phyloP scores from a whole-genome alignment of 2,113 vertebrate genomes.

The Platanista minor region DNA sequence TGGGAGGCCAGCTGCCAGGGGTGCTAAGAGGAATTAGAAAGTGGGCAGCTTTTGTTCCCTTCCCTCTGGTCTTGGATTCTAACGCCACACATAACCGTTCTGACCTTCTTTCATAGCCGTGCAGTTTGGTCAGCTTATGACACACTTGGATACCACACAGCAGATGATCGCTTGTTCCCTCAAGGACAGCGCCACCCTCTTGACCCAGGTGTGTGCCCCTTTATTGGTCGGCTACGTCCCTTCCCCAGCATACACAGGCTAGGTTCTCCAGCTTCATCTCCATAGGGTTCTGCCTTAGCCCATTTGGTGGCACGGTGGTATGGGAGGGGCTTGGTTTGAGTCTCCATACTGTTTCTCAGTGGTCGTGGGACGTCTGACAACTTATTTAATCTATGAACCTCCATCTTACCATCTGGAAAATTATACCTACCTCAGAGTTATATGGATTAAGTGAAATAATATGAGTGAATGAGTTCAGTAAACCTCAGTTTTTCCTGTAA shows the following conservation, averaged over 20 bases:
- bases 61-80: neutral
- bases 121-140: conserved; percentile 93
- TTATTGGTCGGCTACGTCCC: neutral
- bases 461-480: neutral
- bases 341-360: neutral
- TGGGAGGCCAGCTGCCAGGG: conserved; percentile 57
- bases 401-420: neutral
- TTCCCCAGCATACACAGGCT: neutral
- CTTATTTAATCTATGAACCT: neutral
- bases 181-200: conserved; percentile 88
- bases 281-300: neutral
- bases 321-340: neutral
- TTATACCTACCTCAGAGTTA: neutral
- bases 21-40: neutral
- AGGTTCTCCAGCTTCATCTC: neutral
- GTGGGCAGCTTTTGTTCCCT: neutral
- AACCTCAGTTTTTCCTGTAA: neutral
- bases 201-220: conserved; percentile 85
- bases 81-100: neutral
- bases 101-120: conserved; percentile 82
- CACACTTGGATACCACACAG: conserved; percentile 94
- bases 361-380: neutral
- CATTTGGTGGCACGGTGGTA: neutral
- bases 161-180: conserved; percentile 92
- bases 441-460: neutral